A percentile compares a stretch with the other conserved stretches of the same genome.
Conservation (phyloP, 1,140 invertebrate genomes). For the Euwallacea similis region DNA sequence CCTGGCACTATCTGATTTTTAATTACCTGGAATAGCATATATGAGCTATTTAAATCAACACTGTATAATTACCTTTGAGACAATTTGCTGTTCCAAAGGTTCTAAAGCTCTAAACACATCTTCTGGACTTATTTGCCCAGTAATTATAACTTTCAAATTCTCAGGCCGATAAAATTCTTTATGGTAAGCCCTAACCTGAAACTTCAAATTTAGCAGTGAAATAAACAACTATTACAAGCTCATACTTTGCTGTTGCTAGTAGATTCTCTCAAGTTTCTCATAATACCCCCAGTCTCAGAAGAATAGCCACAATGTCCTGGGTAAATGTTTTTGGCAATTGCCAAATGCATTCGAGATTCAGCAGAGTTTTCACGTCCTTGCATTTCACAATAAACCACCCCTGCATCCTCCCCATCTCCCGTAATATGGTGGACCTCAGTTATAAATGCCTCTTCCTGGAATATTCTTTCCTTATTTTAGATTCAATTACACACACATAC, state of each 20-base stretch:
- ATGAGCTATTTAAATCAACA: no score
- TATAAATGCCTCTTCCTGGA: conserved; percentile 71
- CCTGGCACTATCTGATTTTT: no score
- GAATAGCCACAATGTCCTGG: conserved; percentile 81
- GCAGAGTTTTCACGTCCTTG: conserved; percentile 81
- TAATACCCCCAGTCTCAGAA: conserved; percentile 79
- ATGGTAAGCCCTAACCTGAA: conserved; percentile 77
- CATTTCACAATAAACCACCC: conserved; percentile 94
- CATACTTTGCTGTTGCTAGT: conserved; percentile 80
- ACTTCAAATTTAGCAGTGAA: conserved; percentile 37
- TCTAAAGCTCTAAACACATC: conserved; percentile 75
- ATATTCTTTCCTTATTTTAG: not conserved
- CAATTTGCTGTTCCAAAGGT: conserved; percentile 77
- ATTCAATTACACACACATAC: not conserved
- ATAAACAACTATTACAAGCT: conserved; percentile 14
- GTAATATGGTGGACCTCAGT: conserved; percentile 94
- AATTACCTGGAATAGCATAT: no score
- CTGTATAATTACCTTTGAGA: conserved; percentile 63
- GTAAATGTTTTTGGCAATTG: conserved; percentile 71
- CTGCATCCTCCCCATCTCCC: conserved; percentile 83
- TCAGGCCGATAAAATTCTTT: conserved; percentile 87
- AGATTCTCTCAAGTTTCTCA: conserved; percentile 80
- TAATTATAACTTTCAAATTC: conserved; percentile 83
- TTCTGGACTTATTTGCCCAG: conserved; percentile 75
- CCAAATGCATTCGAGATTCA: conserved; percentile 66